A percentile compares a stretch with the other conserved stretches of the same genome.
phyloP scores from a whole-genome alignment of 2,888 invertebrate genomes.

The Eristalis pertinax region DNA sequence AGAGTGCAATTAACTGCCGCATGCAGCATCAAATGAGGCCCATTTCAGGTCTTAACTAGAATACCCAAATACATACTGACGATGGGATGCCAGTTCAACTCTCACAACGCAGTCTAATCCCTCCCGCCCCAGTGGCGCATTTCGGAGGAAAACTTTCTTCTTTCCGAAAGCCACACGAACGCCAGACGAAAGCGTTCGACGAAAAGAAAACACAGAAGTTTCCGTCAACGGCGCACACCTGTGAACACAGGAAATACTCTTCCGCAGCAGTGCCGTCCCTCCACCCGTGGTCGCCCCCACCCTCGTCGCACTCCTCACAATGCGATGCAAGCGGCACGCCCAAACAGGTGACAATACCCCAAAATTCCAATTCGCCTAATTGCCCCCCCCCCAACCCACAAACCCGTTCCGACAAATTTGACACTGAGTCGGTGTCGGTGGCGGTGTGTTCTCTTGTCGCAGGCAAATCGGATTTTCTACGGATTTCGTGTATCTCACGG shows the following conservation, averaged over 20 bases:
- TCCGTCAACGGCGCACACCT: slow-evolving; percentile 26
- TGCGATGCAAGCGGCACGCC: slow-evolving; percentile 3
- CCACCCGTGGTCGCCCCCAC: neutral
- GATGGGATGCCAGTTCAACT: neutral
- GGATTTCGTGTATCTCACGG: slow-evolving; percentile 25
- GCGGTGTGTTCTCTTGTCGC: slow-evolving; percentile 21
- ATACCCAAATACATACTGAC: neutral
- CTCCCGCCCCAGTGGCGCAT: neutral
- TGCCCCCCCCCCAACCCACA: slow-evolving; percentile 36
- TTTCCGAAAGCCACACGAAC: neutral
- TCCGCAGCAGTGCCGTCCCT: slow-evolving; percentile 15
- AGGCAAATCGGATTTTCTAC: slow-evolving; percentile 52
- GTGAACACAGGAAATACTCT: slow-evolving; percentile 52
- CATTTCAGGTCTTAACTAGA: neutral
- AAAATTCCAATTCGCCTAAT: slow-evolving; percentile 55
- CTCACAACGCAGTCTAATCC: neutral
- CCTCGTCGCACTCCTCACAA: neutral
- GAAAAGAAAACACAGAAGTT: slow-evolving; percentile 40
- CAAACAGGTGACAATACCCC: slow-evolving; percentile 58
- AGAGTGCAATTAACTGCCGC: neutral
- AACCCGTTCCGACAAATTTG: slow-evolving; percentile 31
- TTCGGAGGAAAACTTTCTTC: slow-evolving; percentile 34
- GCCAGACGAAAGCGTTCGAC: slow-evolving; percentile 8
- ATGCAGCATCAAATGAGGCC: neutral
- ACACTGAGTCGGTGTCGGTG: slow-evolving; percentile 17